Percentiles rank a stretch among this genome's conserved stretches.
Conservation (phyloP, 2,113 vertebrate genomes). For the Cavia aperea region DNA sequence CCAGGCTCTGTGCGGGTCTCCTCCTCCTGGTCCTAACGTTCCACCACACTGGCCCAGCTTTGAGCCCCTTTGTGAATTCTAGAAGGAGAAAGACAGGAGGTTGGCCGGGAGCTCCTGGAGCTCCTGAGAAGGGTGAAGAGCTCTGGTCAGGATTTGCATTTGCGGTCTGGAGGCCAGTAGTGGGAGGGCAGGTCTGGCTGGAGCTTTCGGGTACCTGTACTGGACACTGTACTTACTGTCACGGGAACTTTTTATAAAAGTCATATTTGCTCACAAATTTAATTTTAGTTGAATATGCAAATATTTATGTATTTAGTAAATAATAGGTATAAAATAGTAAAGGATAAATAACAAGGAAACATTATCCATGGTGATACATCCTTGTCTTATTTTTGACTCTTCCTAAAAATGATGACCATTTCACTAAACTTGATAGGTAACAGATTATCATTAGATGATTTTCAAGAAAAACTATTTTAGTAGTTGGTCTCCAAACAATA, state of each 20-base stretch:
- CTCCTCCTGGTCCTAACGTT: accelerated
- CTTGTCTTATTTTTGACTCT: not conserved
- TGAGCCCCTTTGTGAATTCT: not conserved
- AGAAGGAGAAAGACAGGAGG: not conserved
- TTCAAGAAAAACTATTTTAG: not conserved
- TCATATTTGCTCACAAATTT: not conserved
- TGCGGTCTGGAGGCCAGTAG: not conserved
- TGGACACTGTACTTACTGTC: not conserved
- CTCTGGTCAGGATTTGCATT: not conserved
- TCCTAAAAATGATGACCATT: not conserved
- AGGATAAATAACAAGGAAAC: not conserved
- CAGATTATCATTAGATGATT: conserved; percentile 12
- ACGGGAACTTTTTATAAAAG: not conserved
- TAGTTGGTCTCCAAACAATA: not conserved
- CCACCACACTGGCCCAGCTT: not conserved
- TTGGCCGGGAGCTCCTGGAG: not conserved
- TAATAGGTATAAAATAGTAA: not conserved
- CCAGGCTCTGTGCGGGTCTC: not conserved
- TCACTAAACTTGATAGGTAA: not conserved
- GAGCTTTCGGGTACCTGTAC: not conserved
- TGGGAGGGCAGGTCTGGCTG: not conserved
- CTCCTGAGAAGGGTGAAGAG: not conserved
- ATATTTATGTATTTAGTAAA: not conserved
- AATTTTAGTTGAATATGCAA: not conserved
- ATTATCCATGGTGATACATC: not conserved